Evolutionary conservation across 1,140 invertebrate genomes (phyloP).

Genomic region (Phthorimaea operculella): DNA sequence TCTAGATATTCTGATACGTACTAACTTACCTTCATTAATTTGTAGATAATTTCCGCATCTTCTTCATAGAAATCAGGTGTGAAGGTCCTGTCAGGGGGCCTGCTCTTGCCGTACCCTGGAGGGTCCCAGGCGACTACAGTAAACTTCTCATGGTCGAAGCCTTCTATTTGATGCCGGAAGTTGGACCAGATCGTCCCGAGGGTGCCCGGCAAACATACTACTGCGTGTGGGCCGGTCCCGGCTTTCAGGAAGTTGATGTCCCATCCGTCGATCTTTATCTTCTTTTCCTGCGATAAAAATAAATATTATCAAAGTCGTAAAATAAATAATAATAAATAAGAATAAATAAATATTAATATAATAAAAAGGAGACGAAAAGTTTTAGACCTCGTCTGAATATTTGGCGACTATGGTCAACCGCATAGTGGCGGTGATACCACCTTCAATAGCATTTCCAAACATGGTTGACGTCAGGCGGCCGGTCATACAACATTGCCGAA

Average conservation of each 20-base stretch:
- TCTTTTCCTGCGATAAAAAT: constrained; percentile 33
- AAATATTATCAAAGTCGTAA: too few relatives aligned
- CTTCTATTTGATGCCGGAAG: constrained; percentile 82
- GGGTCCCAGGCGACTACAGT: constrained; percentile 89
- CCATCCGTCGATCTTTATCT: constrained; percentile 69
- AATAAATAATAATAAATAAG: too few relatives aligned
- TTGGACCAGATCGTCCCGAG: constrained; percentile 83
- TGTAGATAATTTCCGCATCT: constrained; percentile 77
- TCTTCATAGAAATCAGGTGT: constrained; percentile 76
- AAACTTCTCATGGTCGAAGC: constrained; percentile 75
- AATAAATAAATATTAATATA: too few relatives aligned
- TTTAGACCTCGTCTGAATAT: too few relatives aligned
- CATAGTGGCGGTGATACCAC: too few relatives aligned
- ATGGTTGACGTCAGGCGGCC: too few relatives aligned
- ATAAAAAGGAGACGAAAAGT: too few relatives aligned
- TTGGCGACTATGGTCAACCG: too few relatives aligned
- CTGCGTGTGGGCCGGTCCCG: constrained; percentile 74
- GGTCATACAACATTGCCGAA: too few relatives aligned
- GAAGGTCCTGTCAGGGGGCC: constrained; percentile 81
- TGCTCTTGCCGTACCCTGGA: constrained; percentile 86
- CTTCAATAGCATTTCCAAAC: too few relatives aligned
- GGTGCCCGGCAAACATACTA: constrained; percentile 82
- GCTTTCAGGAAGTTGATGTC: constrained; percentile 78
- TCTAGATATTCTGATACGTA: not conserved
- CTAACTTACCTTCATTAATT: constrained; percentile 77